These are phyloP conservation scores for Macroramphosus scolopax DNA, from an alignment of 2,797 vertebrate species.

Conservation along the genomic window DNA sequence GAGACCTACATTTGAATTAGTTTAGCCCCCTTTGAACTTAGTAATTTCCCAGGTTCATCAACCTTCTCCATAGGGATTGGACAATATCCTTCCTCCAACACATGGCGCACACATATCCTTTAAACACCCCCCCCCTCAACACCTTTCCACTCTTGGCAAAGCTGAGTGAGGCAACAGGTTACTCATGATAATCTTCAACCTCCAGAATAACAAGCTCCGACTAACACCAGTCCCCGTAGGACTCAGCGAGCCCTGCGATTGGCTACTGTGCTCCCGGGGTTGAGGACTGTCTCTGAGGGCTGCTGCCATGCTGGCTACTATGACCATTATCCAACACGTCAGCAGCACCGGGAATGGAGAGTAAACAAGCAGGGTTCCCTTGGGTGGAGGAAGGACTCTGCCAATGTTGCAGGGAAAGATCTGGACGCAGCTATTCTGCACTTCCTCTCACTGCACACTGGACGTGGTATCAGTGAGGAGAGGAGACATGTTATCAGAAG, in stretches of 20 bases:
- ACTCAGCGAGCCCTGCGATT: constrained; percentile 48
- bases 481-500: constrained; percentile 1
- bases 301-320: constrained; percentile 39
- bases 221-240: constrained; percentile 58
- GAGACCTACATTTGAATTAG: not conserved
- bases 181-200: constrained; percentile 64
- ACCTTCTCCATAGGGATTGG: constrained; percentile 8
- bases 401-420: constrained; percentile 25
- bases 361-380: constrained; percentile 72
- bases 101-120: constrained; percentile 8
- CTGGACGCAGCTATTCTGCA: not conserved
- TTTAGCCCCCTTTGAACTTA: not conserved
- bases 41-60: constrained; percentile 1
- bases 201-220: constrained; percentile 69
- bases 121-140: constrained; percentile 13
- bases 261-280: constrained; percentile 44
- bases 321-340: constrained; percentile 62
- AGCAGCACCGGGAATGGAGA: constrained; percentile 57
- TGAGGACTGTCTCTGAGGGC: constrained; percentile 47
- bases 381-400: constrained; percentile 33
- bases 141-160: constrained; percentile 27
- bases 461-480: not conserved
- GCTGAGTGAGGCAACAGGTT: constrained; percentile 63
- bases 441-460: constrained; percentile 5
- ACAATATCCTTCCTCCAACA: constrained; percentile 31